Base-by-base conservation (phyloP, 2,113 vertebrate genomes). In the Piaya cayana region DNA sequence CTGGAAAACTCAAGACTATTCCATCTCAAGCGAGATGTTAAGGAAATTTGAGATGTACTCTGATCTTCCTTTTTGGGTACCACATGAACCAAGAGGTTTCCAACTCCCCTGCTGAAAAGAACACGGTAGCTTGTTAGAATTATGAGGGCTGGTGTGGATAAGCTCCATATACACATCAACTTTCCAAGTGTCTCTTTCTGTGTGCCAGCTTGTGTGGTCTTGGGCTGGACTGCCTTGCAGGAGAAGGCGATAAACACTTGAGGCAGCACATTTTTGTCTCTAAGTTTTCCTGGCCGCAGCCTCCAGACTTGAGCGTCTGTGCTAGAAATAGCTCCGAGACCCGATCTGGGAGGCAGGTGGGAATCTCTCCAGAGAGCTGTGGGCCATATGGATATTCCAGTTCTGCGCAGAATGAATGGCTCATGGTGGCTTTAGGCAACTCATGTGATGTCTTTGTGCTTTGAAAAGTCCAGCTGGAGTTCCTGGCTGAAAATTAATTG, bases 401-500 rank as follows among this genome's bases (percentile, higher is more conserved):
- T 39, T 70, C 62, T 1, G 14, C 43, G 55, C 56, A 16, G 50
- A 79, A 30, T 7, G 49, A 45, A 27, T 17, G 78, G 79, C 29
- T 92, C 10, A 16, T 0, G 0, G 21, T 53, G 76, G 72, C 92
- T 96, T 80, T 68, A 88, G 93, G 95, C 80, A 62, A 1, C 80
- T 86, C 88, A 47, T 0, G 20, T 53, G 85, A 23, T 92, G 56
- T 79, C 64, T 62, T 50, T 82, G 90, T 62, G 82, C 76, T 94
- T 90, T 77, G 71, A 0, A 19, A 45, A 50, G 80, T 92, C 86
- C 93, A 76, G 76, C 88, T 97, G 93, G 96, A 94, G 86, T 82
- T 95, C 36, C 64, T 94, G 94, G 69, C 72, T 92, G 86, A 88
- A 92, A 86, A 75, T 90, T 75, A 84, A 71, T 82, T 92, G 94